A percentile compares a stretch with the other conserved stretches of the same genome.
These are phyloP conservation scores for Steinernema khuongi DNA, from an alignment of 1,140 invertebrate genomes.

Conservation along the genomic window DNA sequence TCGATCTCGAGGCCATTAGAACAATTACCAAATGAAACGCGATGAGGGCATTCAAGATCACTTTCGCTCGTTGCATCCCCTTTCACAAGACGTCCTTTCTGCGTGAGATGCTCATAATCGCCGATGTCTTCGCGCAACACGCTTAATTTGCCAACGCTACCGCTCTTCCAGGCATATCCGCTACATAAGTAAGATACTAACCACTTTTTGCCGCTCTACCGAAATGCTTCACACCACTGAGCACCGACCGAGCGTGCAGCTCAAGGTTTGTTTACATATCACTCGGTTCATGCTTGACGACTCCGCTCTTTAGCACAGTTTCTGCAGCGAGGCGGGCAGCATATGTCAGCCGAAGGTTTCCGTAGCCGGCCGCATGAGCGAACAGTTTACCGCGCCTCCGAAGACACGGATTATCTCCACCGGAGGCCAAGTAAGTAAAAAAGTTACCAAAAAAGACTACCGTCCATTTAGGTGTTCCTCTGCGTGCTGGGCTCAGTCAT, in stretches of 20 bases:
- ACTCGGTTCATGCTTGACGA: background rate
- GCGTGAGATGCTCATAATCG: too few relatives aligned
- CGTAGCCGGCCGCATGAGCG: constrained; percentile 22
- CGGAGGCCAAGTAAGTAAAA: constrained; percentile 21
- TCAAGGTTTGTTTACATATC: constrained; percentile 9
- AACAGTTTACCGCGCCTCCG: constrained; percentile 24
- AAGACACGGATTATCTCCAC: constrained; percentile 16
- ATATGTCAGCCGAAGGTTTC: constrained; percentile 13
- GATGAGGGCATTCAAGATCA: constrained; percentile 11
- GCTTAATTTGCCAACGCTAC: too few relatives aligned
- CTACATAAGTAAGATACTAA: too few relatives aligned
- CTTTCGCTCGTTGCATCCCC: background rate
- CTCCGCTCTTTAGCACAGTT: background rate
- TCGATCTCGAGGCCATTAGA: constrained; percentile 4
- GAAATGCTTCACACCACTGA: constrained; percentile 12
- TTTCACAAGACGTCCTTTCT: too few relatives aligned
- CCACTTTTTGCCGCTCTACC: background rate
- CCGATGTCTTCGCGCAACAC: too few relatives aligned
- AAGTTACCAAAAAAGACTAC: background rate
- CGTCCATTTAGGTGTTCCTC: constrained; percentile 37
- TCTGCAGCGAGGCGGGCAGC: constrained; percentile 1
- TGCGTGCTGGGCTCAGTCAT: constrained; percentile 45
- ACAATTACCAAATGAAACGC: constrained; percentile 17
- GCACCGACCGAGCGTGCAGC: constrained; percentile 10
- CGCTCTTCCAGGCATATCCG: too few relatives aligned